These are phyloP conservation scores for Phoebastria nigripes DNA, from an alignment of 2,797 vertebrate genomes.

Conservation along the genomic window DNA sequence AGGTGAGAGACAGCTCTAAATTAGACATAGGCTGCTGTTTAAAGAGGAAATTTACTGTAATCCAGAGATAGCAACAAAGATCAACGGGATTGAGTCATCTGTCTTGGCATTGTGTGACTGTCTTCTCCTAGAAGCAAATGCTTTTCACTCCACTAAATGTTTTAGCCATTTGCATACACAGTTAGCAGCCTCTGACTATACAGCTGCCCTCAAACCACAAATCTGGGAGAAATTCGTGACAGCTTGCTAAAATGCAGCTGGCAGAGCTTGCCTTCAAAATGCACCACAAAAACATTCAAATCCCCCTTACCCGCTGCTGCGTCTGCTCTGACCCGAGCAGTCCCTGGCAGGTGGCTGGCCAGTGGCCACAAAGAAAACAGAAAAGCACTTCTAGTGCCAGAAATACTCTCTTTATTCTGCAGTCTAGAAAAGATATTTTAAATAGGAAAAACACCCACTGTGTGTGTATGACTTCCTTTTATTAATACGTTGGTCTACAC, in stretches of 20 bases:
- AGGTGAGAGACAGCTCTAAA: not conserved
- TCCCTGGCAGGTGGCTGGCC: not conserved
- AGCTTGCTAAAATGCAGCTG: conserved; percentile 63
- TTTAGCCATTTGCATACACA: conserved; percentile 41
- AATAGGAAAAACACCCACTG: not conserved
- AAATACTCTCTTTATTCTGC: not conserved
- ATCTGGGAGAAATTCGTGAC: conserved; percentile 31
- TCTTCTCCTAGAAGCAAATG: conserved; percentile 37
- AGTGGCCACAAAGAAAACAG: not conserved
- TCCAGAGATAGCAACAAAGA: not conserved
- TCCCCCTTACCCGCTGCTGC: not conserved
- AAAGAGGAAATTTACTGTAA: not conserved
- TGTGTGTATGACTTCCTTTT: not conserved
- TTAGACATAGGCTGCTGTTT: not conserved
- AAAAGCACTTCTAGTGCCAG: not conserved
- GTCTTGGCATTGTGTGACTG: not conserved
- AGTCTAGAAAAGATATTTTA: not conserved
- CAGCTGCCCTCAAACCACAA: conserved; percentile 26
- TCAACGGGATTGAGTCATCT: not conserved
- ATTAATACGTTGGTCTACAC: not conserved
- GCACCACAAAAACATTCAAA: not conserved
- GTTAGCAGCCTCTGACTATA: conserved; percentile 42
- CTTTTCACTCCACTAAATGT: conserved; percentile 34
- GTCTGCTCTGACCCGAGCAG: not conserved
- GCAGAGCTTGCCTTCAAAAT: conserved; percentile 54